phyloP scores from a whole-genome alignment of 1,140 invertebrate species.

The Zaprionus ghesquierei region DNA sequence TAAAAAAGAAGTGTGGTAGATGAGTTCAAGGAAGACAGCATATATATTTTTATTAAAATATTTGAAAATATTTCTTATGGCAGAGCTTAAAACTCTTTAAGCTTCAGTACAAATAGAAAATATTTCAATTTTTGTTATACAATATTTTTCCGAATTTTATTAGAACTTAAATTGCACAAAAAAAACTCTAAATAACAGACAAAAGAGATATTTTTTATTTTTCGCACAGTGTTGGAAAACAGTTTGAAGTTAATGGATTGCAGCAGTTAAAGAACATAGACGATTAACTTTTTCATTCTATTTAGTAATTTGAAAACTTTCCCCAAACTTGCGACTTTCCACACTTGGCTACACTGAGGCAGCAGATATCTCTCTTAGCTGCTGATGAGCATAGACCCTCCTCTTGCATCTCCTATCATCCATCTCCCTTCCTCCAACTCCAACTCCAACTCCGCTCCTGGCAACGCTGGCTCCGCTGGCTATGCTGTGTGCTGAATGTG shows the following conservation, averaged over 20 bases:
- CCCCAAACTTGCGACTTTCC: not conserved
- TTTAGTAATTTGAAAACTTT: not conserved
- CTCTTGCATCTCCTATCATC: no score
- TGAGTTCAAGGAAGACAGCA: no score
- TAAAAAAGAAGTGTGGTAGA: no score
- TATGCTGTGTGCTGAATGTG: slow-evolving; percentile 29
- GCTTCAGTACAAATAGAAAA: no score
- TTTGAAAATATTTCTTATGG: no score
- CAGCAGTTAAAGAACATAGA: not conserved
- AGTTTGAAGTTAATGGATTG: not conserved
- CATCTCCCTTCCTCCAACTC: not conserved
- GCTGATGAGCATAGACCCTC: not conserved
- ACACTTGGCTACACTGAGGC: not conserved
- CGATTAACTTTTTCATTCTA: not conserved
- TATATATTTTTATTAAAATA: no score
- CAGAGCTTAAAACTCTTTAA: no score
- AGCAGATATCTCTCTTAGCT: not conserved
- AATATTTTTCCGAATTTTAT: no score
- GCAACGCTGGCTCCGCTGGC: no score
- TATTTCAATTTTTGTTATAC: no score
- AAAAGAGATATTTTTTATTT: not conserved
- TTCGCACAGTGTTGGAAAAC: not conserved
- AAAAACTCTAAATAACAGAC: no score
- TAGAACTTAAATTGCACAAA: no score
- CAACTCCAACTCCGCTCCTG: not conserved